These are phyloP conservation scores for Ophion obscuratus DNA, from an alignment of 2,888 invertebrate species.

Conservation along the genomic window DNA sequence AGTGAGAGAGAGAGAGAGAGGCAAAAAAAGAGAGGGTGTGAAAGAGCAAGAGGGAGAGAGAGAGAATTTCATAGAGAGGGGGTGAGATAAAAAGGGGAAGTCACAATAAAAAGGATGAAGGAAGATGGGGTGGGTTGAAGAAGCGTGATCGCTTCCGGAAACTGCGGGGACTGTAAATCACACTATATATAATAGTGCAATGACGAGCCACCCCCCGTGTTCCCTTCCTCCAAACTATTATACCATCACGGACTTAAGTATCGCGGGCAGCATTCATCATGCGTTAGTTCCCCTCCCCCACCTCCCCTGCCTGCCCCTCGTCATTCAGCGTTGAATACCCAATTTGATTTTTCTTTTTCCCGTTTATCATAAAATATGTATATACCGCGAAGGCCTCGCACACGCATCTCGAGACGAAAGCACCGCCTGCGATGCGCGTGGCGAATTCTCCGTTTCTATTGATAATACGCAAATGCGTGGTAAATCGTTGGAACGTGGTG, in stretches of 20 bases:
- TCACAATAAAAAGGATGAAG: constrained; percentile 46
- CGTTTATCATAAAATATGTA: neutral
- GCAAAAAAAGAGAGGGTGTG: constrained; percentile 7
- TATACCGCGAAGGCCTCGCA: neutral
- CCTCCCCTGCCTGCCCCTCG: neutral
- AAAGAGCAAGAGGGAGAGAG: neutral
- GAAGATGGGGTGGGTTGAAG: constrained; percentile 58
- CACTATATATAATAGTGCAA: constrained; percentile 48
- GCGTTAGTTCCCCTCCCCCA: constrained; percentile 4
- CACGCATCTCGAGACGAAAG: neutral
- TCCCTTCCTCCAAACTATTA: constrained; percentile 29
- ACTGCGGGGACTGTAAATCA: constrained; percentile 56
- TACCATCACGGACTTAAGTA: constrained; percentile 28
- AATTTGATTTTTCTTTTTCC: constrained; percentile 32
- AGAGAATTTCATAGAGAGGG: constrained; percentile 3
- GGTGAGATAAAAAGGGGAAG: constrained; percentile 41
- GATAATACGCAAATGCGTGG: neutral
- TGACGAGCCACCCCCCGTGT: constrained; percentile 32
- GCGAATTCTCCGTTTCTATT: neutral
- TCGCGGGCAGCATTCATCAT: constrained; percentile 46
- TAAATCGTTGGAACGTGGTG: too few relatives aligned
- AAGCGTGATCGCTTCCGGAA: constrained; percentile 60
- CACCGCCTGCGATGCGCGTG: neutral
- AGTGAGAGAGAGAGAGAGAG: neutral
- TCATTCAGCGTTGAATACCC: constrained; percentile 50